These are phyloP conservation scores for Speoplatyrhinus poulsoni DNA, from an alignment of 2,113 vertebrate species.

Conservation along the genomic window DNA sequence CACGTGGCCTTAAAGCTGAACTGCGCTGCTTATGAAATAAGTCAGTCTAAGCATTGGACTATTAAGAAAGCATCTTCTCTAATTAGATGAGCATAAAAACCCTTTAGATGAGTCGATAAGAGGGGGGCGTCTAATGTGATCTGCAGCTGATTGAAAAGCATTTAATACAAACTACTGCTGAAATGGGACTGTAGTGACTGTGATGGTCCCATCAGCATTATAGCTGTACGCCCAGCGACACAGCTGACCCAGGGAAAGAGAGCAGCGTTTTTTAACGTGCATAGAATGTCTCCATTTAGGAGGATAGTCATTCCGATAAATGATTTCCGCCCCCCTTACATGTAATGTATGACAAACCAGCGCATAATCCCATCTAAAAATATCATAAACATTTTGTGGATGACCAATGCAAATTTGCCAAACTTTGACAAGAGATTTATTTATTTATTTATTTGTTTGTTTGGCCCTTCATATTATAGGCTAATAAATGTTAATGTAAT, in stretches of 20 bases:
- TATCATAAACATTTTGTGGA: background rate
- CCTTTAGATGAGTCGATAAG: constrained; percentile 73
- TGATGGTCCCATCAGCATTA: constrained; percentile 63
- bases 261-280: constrained; percentile 40
- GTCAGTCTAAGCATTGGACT: constrained; percentile 57
- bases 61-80: constrained; percentile 64
- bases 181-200: constrained; percentile 55
- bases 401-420: too few relatives aligned
- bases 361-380: constrained; percentile 4
- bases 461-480: too few relatives aligned
- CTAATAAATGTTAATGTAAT: too few relatives aligned
- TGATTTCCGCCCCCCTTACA: background rate
- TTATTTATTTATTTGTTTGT: too few relatives aligned
- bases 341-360: background rate
- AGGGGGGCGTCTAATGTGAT: constrained; percentile 67
- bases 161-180: constrained; percentile 68
- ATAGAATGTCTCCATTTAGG: constrained; percentile 24
- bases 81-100: constrained; percentile 72
- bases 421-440: too few relatives aligned
- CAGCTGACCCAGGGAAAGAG: constrained; percentile 44
- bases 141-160: constrained; percentile 72
- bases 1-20: background rate
- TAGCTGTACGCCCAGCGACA: constrained; percentile 32
- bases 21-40: constrained; percentile 60
- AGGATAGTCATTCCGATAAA: background rate